These are phyloP conservation scores for Dipodomys stephensi DNA, from an alignment of 2,113 vertebrate species.

Conservation along the genomic window DNA sequence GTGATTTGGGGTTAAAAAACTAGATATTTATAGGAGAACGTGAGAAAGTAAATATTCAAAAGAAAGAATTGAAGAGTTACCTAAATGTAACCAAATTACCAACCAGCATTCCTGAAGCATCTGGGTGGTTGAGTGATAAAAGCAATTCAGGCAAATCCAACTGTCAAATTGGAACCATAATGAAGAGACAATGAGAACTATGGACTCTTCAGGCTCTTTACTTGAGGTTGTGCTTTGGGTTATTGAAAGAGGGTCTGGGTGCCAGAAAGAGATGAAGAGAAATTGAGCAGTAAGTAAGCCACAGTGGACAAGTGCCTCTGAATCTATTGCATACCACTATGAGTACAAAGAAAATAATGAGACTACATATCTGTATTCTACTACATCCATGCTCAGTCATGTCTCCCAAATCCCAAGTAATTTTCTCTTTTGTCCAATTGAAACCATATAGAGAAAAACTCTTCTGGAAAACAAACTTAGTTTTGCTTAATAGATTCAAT, in stretches of 20 bases:
- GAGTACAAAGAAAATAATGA: background rate
- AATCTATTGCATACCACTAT: background rate
- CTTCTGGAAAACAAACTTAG: background rate
- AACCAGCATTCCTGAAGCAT: background rate
- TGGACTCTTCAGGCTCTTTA: background rate
- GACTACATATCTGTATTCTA: background rate
- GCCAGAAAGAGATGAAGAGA: background rate
- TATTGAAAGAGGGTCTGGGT: background rate
- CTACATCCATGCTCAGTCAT: background rate
- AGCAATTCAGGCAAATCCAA: background rate
- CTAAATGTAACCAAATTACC: background rate
- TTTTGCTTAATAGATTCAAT: background rate
- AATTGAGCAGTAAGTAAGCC: background rate
- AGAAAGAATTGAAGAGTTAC: background rate
- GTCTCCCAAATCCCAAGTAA: background rate
- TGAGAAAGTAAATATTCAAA: background rate
- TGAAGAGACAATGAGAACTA: background rate
- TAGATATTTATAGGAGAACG: background rate
- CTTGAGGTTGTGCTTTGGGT: background rate
- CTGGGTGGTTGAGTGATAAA: accelerated
- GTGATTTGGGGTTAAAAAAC: background rate
- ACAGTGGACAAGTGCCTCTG: background rate
- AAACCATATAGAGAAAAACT: background rate
- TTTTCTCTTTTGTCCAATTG: conserved; percentile 12
- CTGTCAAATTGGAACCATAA: background rate